These are phyloP conservation scores for Cantharis rufa DNA, from an alignment of 2,888 invertebrate genomes.

Conservation along the genomic window DNA sequence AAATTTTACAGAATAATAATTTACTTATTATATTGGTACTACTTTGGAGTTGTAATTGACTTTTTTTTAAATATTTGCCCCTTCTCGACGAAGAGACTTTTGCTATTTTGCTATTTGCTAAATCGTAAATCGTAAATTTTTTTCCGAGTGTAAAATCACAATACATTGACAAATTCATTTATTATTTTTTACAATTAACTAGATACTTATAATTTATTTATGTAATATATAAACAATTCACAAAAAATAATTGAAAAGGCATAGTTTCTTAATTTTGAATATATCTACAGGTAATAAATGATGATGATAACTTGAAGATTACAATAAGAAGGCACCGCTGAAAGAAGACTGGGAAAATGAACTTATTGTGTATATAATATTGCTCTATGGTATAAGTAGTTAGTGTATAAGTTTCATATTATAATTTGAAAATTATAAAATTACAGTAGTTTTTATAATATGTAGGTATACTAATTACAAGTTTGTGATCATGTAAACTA, in stretches of 20 bases:
- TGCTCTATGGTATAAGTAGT: conserved; percentile 16
- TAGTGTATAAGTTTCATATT: background rate
- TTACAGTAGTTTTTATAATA: background rate
- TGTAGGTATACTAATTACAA: background rate
- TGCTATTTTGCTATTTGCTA: too few species aligned
- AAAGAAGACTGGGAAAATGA: conserved; percentile 56
- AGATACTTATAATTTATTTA: background rate
- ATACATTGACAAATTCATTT: conserved; percentile 1
- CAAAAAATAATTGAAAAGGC: conserved; percentile 8
- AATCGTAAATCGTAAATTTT: too few species aligned
- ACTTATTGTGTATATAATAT: conserved; percentile 45
- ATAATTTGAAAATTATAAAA: background rate
- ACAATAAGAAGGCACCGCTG: conserved; percentile 59
- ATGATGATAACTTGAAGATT: conserved; percentile 44
- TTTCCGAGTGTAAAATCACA: background rate
- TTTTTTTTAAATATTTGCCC: too few species aligned
- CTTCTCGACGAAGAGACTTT: too few species aligned
- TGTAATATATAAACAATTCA: background rate
- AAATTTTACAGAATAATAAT: too few species aligned
- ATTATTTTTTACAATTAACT: background rate
- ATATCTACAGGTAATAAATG: conserved; percentile 50
- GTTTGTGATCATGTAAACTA: background rate
- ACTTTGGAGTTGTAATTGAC: too few species aligned
- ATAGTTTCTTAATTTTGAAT: conserved; percentile 16
- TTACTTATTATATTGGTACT: too few species aligned